These are phyloP conservation scores for Nephotettix cincticeps DNA, from an alignment of 1,140 invertebrate genomes.

Conservation along the genomic window DNA sequence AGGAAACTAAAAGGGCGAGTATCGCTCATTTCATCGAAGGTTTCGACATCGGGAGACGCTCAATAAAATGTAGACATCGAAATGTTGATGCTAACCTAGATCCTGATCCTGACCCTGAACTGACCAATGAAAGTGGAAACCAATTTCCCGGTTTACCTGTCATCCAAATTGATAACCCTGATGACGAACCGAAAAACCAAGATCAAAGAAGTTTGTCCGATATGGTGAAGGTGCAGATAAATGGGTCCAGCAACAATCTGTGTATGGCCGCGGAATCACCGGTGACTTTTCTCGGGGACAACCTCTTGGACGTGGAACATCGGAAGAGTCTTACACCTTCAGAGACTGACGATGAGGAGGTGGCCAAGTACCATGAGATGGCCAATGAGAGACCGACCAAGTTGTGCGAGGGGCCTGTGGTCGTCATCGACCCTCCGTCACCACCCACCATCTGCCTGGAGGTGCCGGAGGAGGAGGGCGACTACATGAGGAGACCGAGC, in stretches of 20 bases:
- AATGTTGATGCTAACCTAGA: conserved; percentile 40
- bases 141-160: conserved; percentile 19
- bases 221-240: conserved; percentile 41
- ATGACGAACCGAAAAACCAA: conserved; percentile 23
- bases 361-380: conserved; percentile 29
- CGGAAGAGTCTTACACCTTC: conserved; percentile 35
- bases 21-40: conserved; percentile 70
- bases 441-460: conserved; percentile 48
- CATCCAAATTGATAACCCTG: conserved; percentile 32
- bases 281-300: conserved; percentile 26
- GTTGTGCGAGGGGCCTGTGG: conserved; percentile 38
- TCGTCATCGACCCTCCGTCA: conserved; percentile 68
- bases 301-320: conserved; percentile 23
- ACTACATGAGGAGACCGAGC: conserved; percentile 40
- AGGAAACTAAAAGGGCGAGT: conserved; percentile 33
- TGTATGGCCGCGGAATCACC: conserved; percentile 33
- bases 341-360: conserved; percentile 38
- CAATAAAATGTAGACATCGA: conserved; percentile 50
- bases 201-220: conserved; percentile 28
- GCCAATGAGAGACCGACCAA: neutral
- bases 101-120: conserved; percentile 28
- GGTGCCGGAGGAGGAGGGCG: conserved; percentile 42
- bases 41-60: conserved; percentile 73
- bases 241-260: conserved; percentile 46
- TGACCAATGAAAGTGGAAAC: neutral